Evolutionary conservation across 2,888 invertebrate species (phyloP).

Genomic region (Tryphoninae sp.): DNA sequence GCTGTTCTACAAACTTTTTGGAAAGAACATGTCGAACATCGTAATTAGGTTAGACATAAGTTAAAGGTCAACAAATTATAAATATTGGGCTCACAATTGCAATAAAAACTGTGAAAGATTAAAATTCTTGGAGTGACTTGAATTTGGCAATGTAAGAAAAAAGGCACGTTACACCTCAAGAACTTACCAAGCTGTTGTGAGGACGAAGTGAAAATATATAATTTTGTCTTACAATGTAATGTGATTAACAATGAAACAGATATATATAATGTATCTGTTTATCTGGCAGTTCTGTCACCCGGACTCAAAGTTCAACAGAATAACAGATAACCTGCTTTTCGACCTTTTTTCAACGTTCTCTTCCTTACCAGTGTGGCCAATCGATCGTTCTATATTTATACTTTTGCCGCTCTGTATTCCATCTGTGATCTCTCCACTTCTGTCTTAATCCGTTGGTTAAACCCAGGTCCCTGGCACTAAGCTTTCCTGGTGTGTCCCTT

Average conservation of each 20-base stretch:
- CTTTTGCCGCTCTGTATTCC: not conserved
- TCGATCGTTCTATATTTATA: constrained; percentile 44
- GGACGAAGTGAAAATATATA: no score
- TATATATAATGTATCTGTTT: not conserved
- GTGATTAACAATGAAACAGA: not conserved
- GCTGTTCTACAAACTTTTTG: constrained; percentile 34
- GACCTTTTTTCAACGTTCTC: no score
- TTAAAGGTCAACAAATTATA: not conserved
- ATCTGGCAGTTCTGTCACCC: not conserved
- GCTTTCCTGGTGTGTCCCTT: no score
- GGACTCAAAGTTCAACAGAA: constrained; percentile 23
- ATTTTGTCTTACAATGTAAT: not conserved
- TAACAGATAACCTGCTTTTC: constrained; percentile 41
- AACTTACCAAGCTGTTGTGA: no score
- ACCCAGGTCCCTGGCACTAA: no score
- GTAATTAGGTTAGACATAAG: not conserved
- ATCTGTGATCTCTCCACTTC: no score
- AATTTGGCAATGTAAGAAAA: not conserved
- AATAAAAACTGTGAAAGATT: no score
- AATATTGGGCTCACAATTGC: no score
- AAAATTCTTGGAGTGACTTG: not conserved
- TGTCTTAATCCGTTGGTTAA: no score
- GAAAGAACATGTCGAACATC: not conserved
- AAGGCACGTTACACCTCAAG: not conserved
- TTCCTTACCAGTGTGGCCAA: constrained; percentile 9